Conservation (phyloP, 2,797 vertebrate genomes). For the Alectoris magna region DNA sequence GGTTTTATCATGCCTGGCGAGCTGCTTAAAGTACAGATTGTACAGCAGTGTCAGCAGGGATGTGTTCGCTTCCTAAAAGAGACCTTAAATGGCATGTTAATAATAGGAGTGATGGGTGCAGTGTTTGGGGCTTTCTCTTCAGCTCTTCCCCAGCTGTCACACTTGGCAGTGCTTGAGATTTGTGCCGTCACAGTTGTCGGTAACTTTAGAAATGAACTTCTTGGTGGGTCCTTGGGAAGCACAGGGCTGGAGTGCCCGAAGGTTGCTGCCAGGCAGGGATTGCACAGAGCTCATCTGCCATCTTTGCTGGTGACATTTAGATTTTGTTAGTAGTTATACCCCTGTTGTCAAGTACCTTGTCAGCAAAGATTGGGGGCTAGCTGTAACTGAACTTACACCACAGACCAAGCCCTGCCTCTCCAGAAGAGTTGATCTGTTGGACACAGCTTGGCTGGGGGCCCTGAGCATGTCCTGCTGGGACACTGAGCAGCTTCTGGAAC, state of each 20-base stretch:
- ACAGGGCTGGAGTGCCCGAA: rapidly evolving
- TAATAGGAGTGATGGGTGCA: background rate
- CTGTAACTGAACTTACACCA: background rate
- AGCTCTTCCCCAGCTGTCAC: background rate
- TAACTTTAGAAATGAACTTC: background rate
- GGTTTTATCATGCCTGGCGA: background rate
- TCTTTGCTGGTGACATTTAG: background rate
- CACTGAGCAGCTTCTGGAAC: background rate
- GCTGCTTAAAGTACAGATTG: background rate
- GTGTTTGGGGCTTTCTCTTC: background rate
- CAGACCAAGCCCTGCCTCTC: background rate
- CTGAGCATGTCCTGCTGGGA: no score
- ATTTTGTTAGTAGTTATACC: background rate
- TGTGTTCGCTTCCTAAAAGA: rapidly evolving
- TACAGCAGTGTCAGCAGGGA: background rate
- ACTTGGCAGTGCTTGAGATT: background rate
- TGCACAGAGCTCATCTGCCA: background rate
- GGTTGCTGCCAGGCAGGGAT: background rate
- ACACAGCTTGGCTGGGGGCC: background rate
- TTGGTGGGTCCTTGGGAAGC: background rate
- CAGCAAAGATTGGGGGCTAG: no score
- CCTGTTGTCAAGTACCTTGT: rapidly evolving
- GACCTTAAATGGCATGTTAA: background rate
- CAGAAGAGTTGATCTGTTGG: background rate
- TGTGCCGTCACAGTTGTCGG: background rate